Percentiles rank a stretch among this genome's conserved stretches.
These are phyloP conservation scores for Pimpla rufipes DNA, from an alignment of 2,888 invertebrate species.

Conservation along the genomic window DNA sequence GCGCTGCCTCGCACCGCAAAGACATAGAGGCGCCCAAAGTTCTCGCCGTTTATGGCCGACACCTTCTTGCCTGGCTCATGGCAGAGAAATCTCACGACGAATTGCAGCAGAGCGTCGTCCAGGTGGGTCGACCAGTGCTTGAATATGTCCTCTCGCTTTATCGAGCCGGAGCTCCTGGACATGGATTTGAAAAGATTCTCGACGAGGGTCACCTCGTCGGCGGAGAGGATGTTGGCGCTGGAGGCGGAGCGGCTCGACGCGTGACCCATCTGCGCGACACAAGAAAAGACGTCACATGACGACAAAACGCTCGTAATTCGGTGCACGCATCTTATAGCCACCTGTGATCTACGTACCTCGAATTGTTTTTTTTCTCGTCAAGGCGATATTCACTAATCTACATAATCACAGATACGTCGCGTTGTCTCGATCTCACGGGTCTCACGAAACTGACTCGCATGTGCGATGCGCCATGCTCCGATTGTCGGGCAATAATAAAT, in stretches of 20 bases:
- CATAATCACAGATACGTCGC: slow-evolving; percentile 54
- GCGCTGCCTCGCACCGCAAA: slow-evolving; percentile 82
- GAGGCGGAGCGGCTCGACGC: slow-evolving; percentile 82
- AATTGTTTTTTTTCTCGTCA: background rate
- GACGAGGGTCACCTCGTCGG: slow-evolving; percentile 82
- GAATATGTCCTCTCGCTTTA: slow-evolving; percentile 84
- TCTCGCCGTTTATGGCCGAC: slow-evolving; percentile 82
- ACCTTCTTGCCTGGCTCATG: slow-evolving; percentile 83
- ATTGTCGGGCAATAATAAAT: background rate
- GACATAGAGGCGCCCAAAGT: slow-evolving; percentile 82
- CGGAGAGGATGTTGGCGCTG: slow-evolving; percentile 82
- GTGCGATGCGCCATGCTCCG: background rate
- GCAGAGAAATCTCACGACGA: slow-evolving; percentile 82
- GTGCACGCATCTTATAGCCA: background rate
- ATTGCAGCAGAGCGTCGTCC: slow-evolving; percentile 82
- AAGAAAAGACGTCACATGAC: background rate
- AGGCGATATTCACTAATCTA: slow-evolving; percentile 4
- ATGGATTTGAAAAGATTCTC: slow-evolving; percentile 84
- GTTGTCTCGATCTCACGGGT: background rate
- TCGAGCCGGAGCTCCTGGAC: slow-evolving; percentile 84
- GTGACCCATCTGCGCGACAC: slow-evolving; percentile 81
- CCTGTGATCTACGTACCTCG: slow-evolving; percentile 46
- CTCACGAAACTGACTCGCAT: background rate
- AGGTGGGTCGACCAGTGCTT: slow-evolving; percentile 84
- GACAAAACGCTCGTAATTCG: background rate